phyloP scores from a whole-genome alignment of 2,113 vertebrate species.

The Himantopus leucocephalus region DNA sequence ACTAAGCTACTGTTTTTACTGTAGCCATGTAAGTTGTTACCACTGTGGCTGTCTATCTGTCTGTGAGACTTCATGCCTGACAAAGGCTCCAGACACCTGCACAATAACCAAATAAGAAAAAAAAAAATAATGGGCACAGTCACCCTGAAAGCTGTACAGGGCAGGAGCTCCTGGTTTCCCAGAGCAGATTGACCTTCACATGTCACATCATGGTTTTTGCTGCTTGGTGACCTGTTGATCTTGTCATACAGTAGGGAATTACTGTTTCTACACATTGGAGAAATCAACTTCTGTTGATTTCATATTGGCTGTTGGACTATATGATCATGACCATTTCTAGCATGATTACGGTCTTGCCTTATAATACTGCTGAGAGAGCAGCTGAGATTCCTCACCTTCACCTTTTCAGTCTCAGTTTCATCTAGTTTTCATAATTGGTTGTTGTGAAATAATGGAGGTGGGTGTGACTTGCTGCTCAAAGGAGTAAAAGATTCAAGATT shows the following conservation, averaged over 20 bases:
- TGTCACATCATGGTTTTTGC: background rate
- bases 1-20: background rate
- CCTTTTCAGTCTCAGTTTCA: background rate
- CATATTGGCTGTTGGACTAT: background rate
- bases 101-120: background rate
- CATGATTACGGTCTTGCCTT: background rate
- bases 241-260: background rate
- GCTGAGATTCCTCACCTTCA: conserved; percentile 2
- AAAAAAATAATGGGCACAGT: no score
- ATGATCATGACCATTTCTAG: background rate
- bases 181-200: background rate
- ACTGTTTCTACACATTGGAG: background rate
- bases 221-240: background rate
- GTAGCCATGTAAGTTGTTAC: background rate
- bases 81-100: background rate
- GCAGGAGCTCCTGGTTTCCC: background rate
- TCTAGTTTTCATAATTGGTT: background rate
- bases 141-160: background rate
- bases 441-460: background rate
- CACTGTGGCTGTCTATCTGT: background rate
- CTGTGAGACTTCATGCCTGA: background rate
- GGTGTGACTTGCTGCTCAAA: background rate
- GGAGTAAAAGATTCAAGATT: background rate
- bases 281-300: no score
- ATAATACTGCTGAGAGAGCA: background rate